Conservation (phyloP, 1,140 invertebrate genomes). For the Spodoptera litura region DNA sequence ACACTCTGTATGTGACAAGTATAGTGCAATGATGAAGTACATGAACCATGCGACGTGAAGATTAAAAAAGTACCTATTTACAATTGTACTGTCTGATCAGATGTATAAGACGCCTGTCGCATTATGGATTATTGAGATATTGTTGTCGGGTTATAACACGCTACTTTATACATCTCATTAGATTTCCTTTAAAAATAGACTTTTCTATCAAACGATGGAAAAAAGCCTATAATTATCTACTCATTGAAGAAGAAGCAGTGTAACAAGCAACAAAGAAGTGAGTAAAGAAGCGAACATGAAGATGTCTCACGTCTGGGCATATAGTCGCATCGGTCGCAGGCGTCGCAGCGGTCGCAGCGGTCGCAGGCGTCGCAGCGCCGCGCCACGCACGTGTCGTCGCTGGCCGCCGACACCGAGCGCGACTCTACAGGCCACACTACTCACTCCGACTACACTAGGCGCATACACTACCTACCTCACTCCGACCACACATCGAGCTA, state of each 20-base stretch:
- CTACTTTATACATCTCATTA: too few relatives aligned
- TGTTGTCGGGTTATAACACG: too few relatives aligned
- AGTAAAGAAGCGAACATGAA: slow-evolving; percentile 12
- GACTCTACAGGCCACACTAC: slow-evolving; percentile 53
- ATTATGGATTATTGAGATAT: too few relatives aligned
- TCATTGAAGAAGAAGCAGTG: not conserved
- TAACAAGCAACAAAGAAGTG: not conserved
- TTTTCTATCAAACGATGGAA: too few relatives aligned
- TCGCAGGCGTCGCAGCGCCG: slow-evolving; percentile 51
- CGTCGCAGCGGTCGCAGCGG: slow-evolving; percentile 49
- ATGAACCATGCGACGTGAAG: too few relatives aligned
- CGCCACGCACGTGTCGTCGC: slow-evolving; percentile 63
- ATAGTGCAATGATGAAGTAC: too few relatives aligned
- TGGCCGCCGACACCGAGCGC: slow-evolving; percentile 59
- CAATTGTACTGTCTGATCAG: too few relatives aligned
- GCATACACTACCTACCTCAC: not conserved
- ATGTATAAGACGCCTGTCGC: too few relatives aligned
- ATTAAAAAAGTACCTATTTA: too few relatives aligned
- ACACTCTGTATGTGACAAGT: too few relatives aligned
- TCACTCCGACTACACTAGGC: not conserved
- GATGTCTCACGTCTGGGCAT: slow-evolving; percentile 36
- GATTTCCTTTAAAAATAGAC: too few relatives aligned
- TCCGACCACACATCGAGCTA: too few relatives aligned
- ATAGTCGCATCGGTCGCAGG: slow-evolving; percentile 47
- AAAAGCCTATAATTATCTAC: not conserved